Evolutionary conservation across 2,113 vertebrate genomes (phyloP).

Genomic region (Coregonus clupeaformis): DNA sequence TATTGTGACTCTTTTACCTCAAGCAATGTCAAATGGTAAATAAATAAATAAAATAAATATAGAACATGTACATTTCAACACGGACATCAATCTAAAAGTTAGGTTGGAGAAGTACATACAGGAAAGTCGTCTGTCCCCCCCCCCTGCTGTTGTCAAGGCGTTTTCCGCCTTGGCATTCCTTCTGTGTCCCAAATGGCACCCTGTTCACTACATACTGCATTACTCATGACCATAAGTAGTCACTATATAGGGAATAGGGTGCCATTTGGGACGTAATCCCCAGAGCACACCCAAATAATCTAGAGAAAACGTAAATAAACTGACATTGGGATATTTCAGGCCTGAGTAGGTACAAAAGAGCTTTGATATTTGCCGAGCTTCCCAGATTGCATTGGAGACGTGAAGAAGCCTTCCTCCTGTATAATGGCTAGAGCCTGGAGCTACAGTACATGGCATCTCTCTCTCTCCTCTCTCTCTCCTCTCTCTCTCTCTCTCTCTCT

Average conservation of each 20-base stretch:
- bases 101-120: neutral
- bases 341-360: slow-evolving; percentile 38
- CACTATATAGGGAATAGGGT: too few relatives aligned
- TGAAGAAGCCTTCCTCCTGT: slow-evolving; percentile 55
- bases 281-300: slow-evolving; percentile 19
- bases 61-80: neutral
- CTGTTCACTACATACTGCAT: too few relatives aligned
- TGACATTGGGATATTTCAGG: slow-evolving; percentile 45
- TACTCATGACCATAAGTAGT: too few relatives aligned
- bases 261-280: neutral
- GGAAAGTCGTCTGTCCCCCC: neutral
- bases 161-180: neutral
- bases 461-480: too few relatives aligned
- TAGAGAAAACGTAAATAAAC: slow-evolving; percentile 29
- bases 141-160: neutral
- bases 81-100: slow-evolving; percentile 14
- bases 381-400: slow-evolving; percentile 54
- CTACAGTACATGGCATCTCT: too few relatives aligned
- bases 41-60: slow-evolving; percentile 33
- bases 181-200: too few relatives aligned
- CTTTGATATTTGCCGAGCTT: slow-evolving; percentile 64
- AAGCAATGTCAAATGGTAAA: slow-evolving; percentile 18
- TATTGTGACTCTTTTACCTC: slow-evolving; percentile 20
- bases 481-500: too few relatives aligned
- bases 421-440: slow-evolving; percentile 44